These are phyloP conservation scores for Syrmaticus mikado DNA, from an alignment of 2,113 vertebrate genomes.

Conservation along the genomic window DNA sequence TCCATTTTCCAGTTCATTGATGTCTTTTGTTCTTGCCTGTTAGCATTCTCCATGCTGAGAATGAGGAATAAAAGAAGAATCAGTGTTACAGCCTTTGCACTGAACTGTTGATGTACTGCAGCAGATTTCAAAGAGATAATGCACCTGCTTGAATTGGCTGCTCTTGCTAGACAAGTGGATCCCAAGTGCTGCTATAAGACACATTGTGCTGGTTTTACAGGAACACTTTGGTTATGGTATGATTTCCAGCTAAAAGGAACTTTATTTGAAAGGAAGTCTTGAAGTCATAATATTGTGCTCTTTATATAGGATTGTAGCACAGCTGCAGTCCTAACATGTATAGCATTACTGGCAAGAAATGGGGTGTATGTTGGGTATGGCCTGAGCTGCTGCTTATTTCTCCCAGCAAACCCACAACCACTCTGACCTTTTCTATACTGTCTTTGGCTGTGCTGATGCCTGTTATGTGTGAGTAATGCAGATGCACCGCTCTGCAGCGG, in stretches of 20 bases:
- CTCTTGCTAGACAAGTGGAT: neutral
- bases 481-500: neutral
- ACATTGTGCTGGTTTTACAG: neutral
- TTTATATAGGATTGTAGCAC: neutral
- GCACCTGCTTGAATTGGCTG: neutral
- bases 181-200: neutral
- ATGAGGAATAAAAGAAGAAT: neutral
- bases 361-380: neutral
- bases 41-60: neutral
- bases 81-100: neutral
- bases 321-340: neutral
- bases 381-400: neutral
- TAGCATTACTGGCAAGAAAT: neutral
- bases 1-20: neutral
- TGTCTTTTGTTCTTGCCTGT: neutral
- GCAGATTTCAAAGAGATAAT: neutral
- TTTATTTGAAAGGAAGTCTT: neutral
- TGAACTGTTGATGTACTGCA: neutral
- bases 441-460: neutral
- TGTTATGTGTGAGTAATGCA: neutral
- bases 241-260: neutral
- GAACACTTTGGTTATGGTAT: neutral
- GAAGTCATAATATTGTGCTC: neutral
- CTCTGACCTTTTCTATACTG: neutral
- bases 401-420: neutral